These are phyloP conservation scores for Semnornis frantzii DNA, from an alignment of 2,113 vertebrate species.

Conservation along the genomic window DNA sequence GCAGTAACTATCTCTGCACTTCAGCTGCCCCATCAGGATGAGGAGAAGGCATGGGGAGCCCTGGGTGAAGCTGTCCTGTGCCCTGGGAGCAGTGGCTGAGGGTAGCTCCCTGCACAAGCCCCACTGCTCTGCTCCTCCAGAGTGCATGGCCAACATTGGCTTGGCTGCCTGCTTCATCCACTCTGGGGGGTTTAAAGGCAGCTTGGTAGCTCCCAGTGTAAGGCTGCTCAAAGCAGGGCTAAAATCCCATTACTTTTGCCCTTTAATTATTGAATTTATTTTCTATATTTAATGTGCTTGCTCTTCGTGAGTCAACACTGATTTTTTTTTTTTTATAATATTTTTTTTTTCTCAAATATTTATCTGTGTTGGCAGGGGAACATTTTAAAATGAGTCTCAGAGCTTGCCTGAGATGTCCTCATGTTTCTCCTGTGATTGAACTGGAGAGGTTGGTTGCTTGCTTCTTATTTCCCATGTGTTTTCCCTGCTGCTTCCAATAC, in stretches of 20 bases:
- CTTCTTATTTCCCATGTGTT: neutral
- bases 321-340: neutral
- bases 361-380: neutral
- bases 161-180: neutral
- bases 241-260: neutral
- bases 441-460: neutral
- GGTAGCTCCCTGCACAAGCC: neutral
- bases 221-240: neutral
- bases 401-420: neutral
- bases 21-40: neutral
- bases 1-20: neutral
- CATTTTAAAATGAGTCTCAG: constrained; percentile 25
- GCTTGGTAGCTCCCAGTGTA: neutral
- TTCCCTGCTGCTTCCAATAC: neutral
- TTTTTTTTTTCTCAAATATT: constrained; percentile 30
- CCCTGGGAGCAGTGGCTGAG: accelerated
- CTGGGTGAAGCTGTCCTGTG: neutral
- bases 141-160: neutral
- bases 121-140: no score
- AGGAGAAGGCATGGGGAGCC: neutral
- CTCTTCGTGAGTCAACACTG: constrained; percentile 6
- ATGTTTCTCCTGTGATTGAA: neutral
- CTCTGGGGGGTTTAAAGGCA: neutral
- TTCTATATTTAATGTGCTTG: neutral
- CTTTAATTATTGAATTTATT: constrained; percentile 52